Evolutionary conservation across 2,888 invertebrate species (phyloP), one percentile per base, ranked within the genome.

Genomic region (Cataglyphis cursor): DNA sequence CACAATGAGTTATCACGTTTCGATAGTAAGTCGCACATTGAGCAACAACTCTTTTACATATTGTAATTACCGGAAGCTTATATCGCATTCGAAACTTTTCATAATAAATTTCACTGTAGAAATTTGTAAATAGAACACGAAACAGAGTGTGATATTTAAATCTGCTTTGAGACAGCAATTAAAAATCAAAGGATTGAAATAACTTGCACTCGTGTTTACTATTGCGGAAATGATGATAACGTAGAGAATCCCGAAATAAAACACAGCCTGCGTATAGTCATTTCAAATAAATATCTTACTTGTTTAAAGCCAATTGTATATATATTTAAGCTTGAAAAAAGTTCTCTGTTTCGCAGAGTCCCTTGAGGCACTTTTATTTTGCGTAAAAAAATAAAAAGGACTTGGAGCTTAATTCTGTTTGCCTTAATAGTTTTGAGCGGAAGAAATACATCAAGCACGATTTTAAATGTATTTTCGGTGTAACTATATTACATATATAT

Each of bases 381-480:
- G 4, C 10, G n/a, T n/a, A n/a, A n/a, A 31, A 18, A 62, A 31
- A 6, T 3, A 18, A 74, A 51, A 74, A 51, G 38, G 38, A 12
- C 24, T 51, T 24, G 6, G 10, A 24, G 9, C 3, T 41, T 44
- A 15, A n/a, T n/a, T 18, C 12, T 51, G 21, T 18, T 51, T 12
- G 18, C 12, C 4, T 1, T 64, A 64, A 75, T 51, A 51, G 5
- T 18, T 3, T 38, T 18, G 24, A 24, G 12, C 24, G 9, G 18
- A 5, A 15, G 8, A 59, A 9, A 51, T 12, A 24, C 15, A 31
- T 8, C n/a, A 28, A 51, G 8, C 24, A 18, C 12, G 48, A 21
- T 62, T 75, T 31, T 35, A 15, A 61, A 64, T 35, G 1, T 10
- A 65, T n/a, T 38, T 74, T 64, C 12, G 8, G 72, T 24, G 28